phyloP scores from a whole-genome alignment of 2,797 vertebrate genomes.

The Eurystomus glaucurus region DNA sequence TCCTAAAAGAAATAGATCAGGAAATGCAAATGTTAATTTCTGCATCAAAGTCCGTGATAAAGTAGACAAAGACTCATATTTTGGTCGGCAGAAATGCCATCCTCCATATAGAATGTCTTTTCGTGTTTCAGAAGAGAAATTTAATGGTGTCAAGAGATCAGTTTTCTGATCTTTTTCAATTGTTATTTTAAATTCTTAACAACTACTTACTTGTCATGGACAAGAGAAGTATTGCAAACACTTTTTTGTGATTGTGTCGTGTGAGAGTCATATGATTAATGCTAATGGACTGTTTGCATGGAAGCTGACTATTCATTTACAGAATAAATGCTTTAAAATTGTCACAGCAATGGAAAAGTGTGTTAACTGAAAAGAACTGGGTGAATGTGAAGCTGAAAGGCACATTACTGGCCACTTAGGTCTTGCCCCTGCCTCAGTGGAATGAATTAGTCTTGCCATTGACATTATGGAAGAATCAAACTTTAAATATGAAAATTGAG shows the following conservation, averaged over 20 bases:
- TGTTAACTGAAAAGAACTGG: slow-evolving; percentile 30
- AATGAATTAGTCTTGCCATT: not conserved
- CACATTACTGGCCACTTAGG: slow-evolving; percentile 1
- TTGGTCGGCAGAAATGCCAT: not conserved
- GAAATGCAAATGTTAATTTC: slow-evolving; percentile 32
- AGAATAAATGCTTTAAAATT: slow-evolving; percentile 56
- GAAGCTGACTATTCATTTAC: slow-evolving; percentile 45
- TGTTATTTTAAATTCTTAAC: not conserved
- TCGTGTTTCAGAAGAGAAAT: not conserved
- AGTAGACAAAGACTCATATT: not conserved
- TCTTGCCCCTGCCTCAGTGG: not conserved
- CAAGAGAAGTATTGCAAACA: not conserved
- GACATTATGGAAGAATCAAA: not conserved
- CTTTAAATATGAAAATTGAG: not conserved
- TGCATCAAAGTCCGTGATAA: not conserved
- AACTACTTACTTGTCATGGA: not conserved
- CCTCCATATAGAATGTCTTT: not conserved
- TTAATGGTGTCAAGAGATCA: not conserved
- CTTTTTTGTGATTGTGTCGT: not conserved
- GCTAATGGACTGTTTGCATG: slow-evolving; percentile 52
- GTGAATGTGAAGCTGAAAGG: not conserved
- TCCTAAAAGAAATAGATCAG: not conserved
- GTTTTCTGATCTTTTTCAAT: not conserved
- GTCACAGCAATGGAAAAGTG: not conserved
- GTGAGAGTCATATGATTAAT: slow-evolving; percentile 41